A percentile compares a stretch with the other conserved stretches of the same genome.
These are phyloP conservation scores for Lophura nycthemera DNA, from an alignment of 2,113 vertebrate species.

Conservation along the genomic window DNA sequence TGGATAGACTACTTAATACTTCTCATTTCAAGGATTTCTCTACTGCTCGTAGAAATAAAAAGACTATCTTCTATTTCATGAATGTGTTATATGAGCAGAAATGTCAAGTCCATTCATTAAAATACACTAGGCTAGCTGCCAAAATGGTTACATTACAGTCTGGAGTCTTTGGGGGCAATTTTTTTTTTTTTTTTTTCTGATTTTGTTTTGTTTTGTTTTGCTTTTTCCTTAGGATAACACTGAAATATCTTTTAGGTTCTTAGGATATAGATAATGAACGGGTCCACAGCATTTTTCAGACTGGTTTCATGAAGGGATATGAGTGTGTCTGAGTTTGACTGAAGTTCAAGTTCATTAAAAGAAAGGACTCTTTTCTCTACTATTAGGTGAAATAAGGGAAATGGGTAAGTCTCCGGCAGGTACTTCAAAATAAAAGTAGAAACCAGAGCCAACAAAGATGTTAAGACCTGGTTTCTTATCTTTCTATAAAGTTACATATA, in stretches of 20 bases:
- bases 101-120: neutral
- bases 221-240: neutral
- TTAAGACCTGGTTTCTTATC: neutral
- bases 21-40: neutral
- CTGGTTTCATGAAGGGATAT: fast-evolving
- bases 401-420: fast-evolving
- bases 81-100: neutral
- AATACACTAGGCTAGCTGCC: neutral
- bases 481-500: neutral
- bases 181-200: neutral
- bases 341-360: neutral
- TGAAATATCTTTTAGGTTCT: neutral
- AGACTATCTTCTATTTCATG: neutral
- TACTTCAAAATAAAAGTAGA: neutral
- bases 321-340: neutral
- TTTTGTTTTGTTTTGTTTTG: neutral
- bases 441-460: neutral
- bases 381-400: neutral
- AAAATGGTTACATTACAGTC: neutral
- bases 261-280: neutral
- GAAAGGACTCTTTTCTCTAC: neutral
- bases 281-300: neutral
- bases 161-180: fast-evolving
- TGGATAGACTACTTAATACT: neutral
- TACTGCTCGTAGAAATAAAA: neutral